These are phyloP conservation scores for Tenebrosternarchus preto DNA, from an alignment of 2,113 vertebrate genomes.

Conservation along the genomic window DNA sequence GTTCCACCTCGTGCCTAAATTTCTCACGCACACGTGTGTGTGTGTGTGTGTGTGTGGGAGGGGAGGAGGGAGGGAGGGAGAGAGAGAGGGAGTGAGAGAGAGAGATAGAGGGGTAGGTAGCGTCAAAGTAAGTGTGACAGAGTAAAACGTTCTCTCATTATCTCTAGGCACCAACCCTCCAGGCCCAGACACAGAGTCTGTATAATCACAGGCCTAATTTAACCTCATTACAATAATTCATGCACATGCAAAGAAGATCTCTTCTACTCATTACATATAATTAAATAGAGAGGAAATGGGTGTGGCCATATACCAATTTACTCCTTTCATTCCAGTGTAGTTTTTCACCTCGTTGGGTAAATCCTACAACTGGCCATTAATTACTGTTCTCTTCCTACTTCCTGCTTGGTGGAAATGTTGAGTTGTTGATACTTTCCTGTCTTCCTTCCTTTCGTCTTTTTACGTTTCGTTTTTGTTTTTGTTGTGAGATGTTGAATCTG, in stretches of 20 bases:
- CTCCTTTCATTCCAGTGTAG: constrained; percentile 6
- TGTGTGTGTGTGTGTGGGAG: constrained; percentile 11
- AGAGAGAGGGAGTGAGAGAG: constrained; percentile 4
- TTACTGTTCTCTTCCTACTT: constrained; percentile 4
- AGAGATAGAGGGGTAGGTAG: neutral
- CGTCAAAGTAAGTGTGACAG: neutral
- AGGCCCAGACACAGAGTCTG: constrained; percentile 12
- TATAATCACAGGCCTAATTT: constrained; percentile 63
- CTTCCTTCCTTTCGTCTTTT: neutral
- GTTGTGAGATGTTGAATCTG: too few relatives aligned
- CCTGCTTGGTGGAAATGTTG: neutral
- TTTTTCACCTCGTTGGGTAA: neutral
- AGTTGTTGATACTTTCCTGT: too few relatives aligned
- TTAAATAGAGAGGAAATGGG: constrained; percentile 53
- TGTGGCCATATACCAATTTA: constrained; percentile 41
- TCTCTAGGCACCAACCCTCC: constrained; percentile 48
- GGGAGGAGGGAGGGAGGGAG: neutral
- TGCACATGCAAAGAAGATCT: constrained; percentile 34
- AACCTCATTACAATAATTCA: constrained; percentile 64
- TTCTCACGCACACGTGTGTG: neutral
- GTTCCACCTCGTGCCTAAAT: constrained; percentile 17
- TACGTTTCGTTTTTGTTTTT: too few relatives aligned
- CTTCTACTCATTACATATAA: constrained; percentile 59
- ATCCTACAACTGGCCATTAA: constrained; percentile 5
- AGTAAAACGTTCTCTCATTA: constrained; percentile 55